Conservation (phyloP, 2,797 vertebrate genomes). For the Gouania willdenowi region DNA sequence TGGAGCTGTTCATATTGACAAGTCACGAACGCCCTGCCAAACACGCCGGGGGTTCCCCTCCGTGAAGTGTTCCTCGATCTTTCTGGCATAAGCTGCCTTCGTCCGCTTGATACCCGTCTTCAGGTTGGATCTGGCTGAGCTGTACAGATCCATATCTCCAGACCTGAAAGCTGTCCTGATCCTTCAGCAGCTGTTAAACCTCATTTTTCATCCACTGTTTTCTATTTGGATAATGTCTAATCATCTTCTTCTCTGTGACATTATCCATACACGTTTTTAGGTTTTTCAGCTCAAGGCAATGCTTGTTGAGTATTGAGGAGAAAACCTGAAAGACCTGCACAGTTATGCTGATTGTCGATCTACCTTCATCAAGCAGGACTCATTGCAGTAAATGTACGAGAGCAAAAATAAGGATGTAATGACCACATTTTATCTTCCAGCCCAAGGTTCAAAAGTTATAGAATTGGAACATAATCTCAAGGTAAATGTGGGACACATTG, state of each 20-base stretch:
- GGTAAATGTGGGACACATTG: background rate
- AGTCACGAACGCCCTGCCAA: no score
- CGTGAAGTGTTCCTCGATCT: no score
- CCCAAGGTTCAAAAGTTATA: conserved; percentile 16
- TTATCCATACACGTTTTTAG: no score
- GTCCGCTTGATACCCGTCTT: no score
- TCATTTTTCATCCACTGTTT: no score
- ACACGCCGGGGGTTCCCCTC: no score
- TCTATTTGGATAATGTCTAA: no score
- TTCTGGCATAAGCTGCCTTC: no score
- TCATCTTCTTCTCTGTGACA: no score
- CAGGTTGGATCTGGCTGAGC: no score
- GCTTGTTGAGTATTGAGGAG: conserved; percentile 39
- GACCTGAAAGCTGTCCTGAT: background rate
- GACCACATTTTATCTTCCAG: conserved; percentile 16
- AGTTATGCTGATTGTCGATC: conserved; percentile 23
- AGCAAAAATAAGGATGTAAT: conserved; percentile 22
- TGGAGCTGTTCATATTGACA: no score
- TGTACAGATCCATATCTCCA: background rate
- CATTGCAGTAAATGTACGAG: conserved; percentile 10
- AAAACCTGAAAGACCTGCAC: conserved; percentile 13
- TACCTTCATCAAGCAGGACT: conserved; percentile 8
- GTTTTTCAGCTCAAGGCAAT: conserved; percentile 3
- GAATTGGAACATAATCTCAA: conserved; percentile 10
- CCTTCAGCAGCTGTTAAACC: no score